A percentile compares a stretch with the other conserved stretches of the same genome.
Conservation (phyloP, 2,797 vertebrate genomes). For the Paedocypris micromegethes region DNA sequence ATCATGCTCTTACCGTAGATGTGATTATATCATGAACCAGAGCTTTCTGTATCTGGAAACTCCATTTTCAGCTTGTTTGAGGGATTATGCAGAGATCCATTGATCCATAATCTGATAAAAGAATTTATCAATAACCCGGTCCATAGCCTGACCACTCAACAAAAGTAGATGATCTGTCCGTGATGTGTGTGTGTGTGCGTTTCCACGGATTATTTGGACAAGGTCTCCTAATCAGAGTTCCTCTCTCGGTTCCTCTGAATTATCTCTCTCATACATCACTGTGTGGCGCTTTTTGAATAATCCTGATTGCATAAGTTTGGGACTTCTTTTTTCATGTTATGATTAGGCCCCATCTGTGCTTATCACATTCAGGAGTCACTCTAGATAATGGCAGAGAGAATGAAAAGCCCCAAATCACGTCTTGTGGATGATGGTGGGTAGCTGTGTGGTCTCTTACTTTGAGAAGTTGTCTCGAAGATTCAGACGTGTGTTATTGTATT, state of each 20-base stretch:
- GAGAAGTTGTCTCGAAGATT: not conserved
- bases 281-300: slow-evolving; percentile 48
- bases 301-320: slow-evolving; percentile 50
- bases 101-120: slow-evolving; percentile 55
- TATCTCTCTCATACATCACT: slow-evolving; percentile 47
- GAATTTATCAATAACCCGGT: slow-evolving; percentile 57
- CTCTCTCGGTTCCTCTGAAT: slow-evolving; percentile 44
- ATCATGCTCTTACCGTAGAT: too few relatives aligned
- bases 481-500: slow-evolving; percentile 1
- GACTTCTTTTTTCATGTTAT: slow-evolving; percentile 47
- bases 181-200: slow-evolving; percentile 33
- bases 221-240: slow-evolving; percentile 43
- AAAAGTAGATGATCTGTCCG: slow-evolving; percentile 5
- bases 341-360: slow-evolving; percentile 38
- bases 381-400: slow-evolving; percentile 41
- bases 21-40: too few relatives aligned
- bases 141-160: slow-evolving; percentile 59
- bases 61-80: slow-evolving; percentile 71
- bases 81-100: slow-evolving; percentile 74
- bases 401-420: slow-evolving; percentile 44
- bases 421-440: slow-evolving; percentile 41
- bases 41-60: slow-evolving; percentile 25
- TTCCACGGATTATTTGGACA: slow-evolving; percentile 47
- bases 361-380: slow-evolving; percentile 48
- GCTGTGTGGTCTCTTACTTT: slow-evolving; percentile 38